Percentiles rank a stretch among this genome's conserved stretches.
These are phyloP conservation scores for Cinara cedri DNA, from an alignment of 2,888 invertebrate species.

Conservation along the genomic window DNA sequence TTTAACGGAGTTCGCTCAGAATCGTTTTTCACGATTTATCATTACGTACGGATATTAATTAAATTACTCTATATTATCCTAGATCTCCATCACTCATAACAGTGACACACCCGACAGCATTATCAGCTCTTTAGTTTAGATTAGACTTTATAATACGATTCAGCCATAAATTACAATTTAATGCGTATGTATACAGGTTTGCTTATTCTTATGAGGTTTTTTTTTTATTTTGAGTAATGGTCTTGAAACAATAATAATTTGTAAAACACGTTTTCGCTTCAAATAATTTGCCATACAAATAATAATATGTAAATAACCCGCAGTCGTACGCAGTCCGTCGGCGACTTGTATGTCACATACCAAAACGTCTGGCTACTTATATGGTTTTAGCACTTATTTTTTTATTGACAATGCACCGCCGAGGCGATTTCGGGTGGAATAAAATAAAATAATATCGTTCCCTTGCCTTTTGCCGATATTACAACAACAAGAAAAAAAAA, in stretches of 20 bases:
- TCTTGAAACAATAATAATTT: conserved; percentile 14
- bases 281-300: conserved; percentile 29
- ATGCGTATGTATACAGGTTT: too few relatives aligned
- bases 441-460: conserved; percentile 17
- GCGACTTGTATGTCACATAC: neutral
- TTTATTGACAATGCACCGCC: conserved; percentile 7
- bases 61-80: too few relatives aligned
- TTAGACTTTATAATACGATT: too few relatives aligned
- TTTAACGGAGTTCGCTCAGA: too few relatives aligned
- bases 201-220: neutral
- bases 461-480: conserved; percentile 1
- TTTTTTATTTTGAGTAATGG: neutral
- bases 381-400: neutral
- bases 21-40: too few relatives aligned
- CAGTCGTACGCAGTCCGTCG: neutral
- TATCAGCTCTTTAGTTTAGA: too few relatives aligned
- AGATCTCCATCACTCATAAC: too few relatives aligned
- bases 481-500: neutral
- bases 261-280: neutral
- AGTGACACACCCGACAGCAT: too few relatives aligned
- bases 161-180: neutral
- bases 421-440: conserved; percentile 1
- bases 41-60: too few relatives aligned
- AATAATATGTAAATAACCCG: conserved; percentile 1
- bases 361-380: conserved; percentile 2